phyloP scores from a whole-genome alignment of 2,797 vertebrate species.

The Cuculus canorus region DNA sequence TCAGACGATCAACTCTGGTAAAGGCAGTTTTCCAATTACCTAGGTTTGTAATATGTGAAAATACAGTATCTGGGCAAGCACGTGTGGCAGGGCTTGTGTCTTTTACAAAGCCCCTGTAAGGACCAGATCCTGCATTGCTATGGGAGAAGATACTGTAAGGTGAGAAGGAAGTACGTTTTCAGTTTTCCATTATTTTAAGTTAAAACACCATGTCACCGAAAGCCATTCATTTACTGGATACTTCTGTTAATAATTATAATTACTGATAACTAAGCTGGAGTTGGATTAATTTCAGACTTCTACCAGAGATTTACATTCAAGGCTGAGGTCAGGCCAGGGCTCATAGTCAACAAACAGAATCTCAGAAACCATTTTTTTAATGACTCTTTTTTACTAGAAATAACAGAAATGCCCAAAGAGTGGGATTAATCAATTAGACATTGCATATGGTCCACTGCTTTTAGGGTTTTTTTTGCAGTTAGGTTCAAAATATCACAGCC shows the following conservation, averaged over 20 bases:
- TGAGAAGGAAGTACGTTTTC: neutral
- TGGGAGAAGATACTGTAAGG: neutral
- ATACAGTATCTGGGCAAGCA: neutral
- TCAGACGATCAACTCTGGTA: neutral
- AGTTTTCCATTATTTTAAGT: neutral
- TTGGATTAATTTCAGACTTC: constrained; percentile 53
- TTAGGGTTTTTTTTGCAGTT: neutral
- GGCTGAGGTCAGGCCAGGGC: constrained; percentile 66
- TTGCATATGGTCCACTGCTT: neutral
- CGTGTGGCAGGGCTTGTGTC: neutral
- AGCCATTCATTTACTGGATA: neutral
- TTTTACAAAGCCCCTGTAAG: neutral
- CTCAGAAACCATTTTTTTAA: constrained; percentile 38
- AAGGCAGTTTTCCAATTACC: neutral
- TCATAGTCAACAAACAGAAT: constrained; percentile 58
- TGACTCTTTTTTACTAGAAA: constrained; percentile 46
- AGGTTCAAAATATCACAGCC: neutral
- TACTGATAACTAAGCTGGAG: constrained; percentile 38
- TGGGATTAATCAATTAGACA: constrained; percentile 44
- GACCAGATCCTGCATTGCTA: neutral
- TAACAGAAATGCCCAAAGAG: constrained; percentile 30
- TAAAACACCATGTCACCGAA: neutral
- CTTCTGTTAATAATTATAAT: constrained; percentile 66
- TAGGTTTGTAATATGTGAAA: neutral
- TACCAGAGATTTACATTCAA: constrained; percentile 52